Evolutionary conservation across 2,888 invertebrate genomes (phyloP).

Genomic region (Caenorhabditis sp.): DNA sequence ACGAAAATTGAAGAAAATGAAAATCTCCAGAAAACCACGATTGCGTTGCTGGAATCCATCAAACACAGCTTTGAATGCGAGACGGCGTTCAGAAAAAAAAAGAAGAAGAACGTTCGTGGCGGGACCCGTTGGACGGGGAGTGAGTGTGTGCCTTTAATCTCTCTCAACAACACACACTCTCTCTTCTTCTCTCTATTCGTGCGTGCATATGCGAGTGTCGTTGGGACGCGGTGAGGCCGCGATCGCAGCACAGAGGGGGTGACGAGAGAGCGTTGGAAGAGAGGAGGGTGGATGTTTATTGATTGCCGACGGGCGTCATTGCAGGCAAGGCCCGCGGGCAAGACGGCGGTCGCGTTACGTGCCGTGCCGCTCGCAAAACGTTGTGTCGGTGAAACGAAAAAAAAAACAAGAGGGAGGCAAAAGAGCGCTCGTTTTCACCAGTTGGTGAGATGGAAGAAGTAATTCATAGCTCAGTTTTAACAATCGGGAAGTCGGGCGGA

Average conservation of each 20-base stretch:
- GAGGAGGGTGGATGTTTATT: not conserved
- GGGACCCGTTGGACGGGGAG: not conserved
- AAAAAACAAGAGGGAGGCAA: not conserved
- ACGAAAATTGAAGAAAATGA: too few relatives aligned
- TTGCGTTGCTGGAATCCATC: too few relatives aligned
- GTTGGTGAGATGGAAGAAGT: not conserved
- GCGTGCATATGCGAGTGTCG: not conserved
- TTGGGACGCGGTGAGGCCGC: not conserved
- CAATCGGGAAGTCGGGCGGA: too few relatives aligned
- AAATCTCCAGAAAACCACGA: too few relatives aligned
- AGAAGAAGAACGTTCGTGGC: not conserved
- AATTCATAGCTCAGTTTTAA: too few relatives aligned
- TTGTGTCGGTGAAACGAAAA: not conserved
- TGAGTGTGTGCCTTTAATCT: constrained; percentile 4
- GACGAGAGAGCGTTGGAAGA: not conserved
- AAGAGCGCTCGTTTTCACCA: not conserved
- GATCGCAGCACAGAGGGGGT: not conserved
- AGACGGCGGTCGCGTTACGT: not conserved
- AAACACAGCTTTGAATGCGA: not conserved
- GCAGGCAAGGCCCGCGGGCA: too few relatives aligned
- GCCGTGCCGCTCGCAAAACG: not conserved
- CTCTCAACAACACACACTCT: not conserved
- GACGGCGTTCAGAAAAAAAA: not conserved
- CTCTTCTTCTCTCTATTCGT: not conserved
- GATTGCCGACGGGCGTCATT: too few relatives aligned